phyloP scores from a whole-genome alignment of 2,113 vertebrate genomes.

The Carassius gibelio region DNA sequence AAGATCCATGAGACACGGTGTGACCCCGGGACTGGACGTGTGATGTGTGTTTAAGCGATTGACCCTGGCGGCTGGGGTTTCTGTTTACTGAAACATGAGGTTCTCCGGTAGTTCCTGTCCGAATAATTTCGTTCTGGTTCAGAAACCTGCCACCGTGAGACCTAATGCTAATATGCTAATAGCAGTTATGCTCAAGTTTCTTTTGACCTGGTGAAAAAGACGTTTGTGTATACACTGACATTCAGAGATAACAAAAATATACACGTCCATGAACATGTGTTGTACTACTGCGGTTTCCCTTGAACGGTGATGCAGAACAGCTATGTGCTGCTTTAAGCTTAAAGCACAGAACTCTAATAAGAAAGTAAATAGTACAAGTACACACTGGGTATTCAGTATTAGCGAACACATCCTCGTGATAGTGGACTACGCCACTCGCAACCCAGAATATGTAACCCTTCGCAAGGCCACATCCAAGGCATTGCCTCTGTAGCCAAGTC shows the following conservation, averaged over 20 bases:
- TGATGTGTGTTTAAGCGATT: slow-evolving; percentile 23
- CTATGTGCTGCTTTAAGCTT: background rate
- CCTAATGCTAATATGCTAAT: slow-evolving; percentile 28
- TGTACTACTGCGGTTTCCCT: background rate
- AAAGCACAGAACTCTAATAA: no score
- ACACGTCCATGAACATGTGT: background rate
- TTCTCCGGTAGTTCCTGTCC: background rate
- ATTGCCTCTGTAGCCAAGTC: no score
- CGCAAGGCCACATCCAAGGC: no score
- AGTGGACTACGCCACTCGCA: no score
- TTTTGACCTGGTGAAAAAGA: slow-evolving; percentile 11
- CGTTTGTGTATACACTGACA: background rate
- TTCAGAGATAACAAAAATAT: background rate
- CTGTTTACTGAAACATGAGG: slow-evolving; percentile 27
- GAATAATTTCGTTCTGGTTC: slow-evolving; percentile 24
- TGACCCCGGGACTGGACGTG: background rate
- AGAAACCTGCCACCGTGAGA: background rate
- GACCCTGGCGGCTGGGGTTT: slow-evolving; percentile 19
- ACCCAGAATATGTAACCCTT: no score
- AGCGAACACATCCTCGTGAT: no score
- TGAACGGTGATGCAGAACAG: background rate
- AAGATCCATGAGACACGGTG: background rate
- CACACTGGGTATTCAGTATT: no score
- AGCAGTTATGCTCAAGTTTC: slow-evolving; percentile 13
- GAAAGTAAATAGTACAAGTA: no score